Percentiles rank a stretch among this genome's conserved stretches.
phyloP scores from a whole-genome alignment of 2,797 vertebrate species.

The Malurus splendens region DNA sequence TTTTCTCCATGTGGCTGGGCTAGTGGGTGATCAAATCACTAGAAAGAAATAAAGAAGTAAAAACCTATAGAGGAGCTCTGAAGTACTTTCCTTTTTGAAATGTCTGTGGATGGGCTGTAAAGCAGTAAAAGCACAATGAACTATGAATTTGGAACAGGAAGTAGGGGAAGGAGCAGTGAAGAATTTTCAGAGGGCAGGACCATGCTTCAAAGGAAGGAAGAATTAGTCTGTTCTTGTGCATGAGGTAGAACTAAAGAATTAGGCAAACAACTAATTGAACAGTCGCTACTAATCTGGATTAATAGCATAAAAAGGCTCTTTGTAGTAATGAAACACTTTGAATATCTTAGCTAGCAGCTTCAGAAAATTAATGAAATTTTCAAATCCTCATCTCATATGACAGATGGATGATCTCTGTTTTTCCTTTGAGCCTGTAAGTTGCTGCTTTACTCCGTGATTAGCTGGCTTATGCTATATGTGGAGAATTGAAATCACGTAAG shows the following conservation, averaged over 20 bases:
- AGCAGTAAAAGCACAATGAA: not conserved
- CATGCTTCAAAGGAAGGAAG: not conserved
- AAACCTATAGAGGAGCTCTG: not conserved
- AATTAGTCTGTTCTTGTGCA: conserved; percentile 4
- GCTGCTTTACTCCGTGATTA: not conserved
- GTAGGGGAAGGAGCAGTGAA: not conserved
- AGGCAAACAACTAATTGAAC: not conserved
- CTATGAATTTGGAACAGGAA: not conserved
- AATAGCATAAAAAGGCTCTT: conserved; percentile 17
- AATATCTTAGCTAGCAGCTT: not conserved
- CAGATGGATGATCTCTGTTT: not conserved
- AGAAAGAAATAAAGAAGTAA: not conserved
- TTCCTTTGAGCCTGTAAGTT: not conserved
- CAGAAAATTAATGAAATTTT: conserved; percentile 19
- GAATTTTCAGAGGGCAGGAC: not conserved
- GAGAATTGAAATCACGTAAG: not conserved
- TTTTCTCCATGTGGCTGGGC: not conserved
- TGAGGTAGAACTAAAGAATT: not conserved
- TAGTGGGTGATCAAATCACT: not conserved
- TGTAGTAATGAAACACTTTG: conserved; percentile 9
- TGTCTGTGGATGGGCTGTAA: not conserved
- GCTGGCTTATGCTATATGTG: not conserved
- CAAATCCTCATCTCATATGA: not conserved
- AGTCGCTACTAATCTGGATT: conserved; percentile 28
- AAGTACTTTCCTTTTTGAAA: not conserved